phyloP scores from a whole-genome alignment of 1,140 invertebrate species.

The Ruditapes philippinarum region DNA sequence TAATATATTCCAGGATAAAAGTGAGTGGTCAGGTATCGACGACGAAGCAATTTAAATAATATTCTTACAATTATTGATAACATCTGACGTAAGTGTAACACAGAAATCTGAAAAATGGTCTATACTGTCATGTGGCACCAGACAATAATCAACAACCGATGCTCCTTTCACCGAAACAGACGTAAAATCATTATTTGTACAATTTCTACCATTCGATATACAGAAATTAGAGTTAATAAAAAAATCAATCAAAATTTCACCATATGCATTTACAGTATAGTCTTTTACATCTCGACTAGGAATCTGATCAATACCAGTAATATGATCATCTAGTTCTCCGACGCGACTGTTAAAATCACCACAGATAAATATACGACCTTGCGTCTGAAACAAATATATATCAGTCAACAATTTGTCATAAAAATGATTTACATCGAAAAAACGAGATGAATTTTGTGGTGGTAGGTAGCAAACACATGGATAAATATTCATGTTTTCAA shows the following conservation, averaged over 20 bases:
- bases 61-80: slow-evolving; percentile 12
- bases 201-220: slow-evolving; percentile 62
- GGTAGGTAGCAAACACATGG: slow-evolving; percentile 65
- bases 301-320: slow-evolving; percentile 65
- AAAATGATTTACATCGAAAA: slow-evolving; percentile 29
- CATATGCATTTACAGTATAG: slow-evolving; percentile 51
- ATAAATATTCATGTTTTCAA: slow-evolving; percentile 24
- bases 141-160: slow-evolving; percentile 68
- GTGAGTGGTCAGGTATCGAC: not conserved
- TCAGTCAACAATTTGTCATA: slow-evolving; percentile 36
- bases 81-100: slow-evolving; percentile 27
- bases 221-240: slow-evolving; percentile 62
- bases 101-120: not conserved
- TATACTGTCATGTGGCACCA: slow-evolving; percentile 41
- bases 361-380: slow-evolving; percentile 49
- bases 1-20: not conserved
- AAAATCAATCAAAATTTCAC: slow-evolving; percentile 66
- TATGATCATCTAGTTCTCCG: slow-evolving; percentile 55
- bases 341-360: slow-evolving; percentile 47
- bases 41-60: not conserved
- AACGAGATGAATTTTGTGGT: slow-evolving; percentile 46
- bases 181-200: slow-evolving; percentile 42
- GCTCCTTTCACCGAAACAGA: slow-evolving; percentile 51
- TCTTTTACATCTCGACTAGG: slow-evolving; percentile 49
- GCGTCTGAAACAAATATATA: slow-evolving; percentile 49